Base-by-base conservation (phyloP, 2,888 invertebrate species). In the Drosophila limbata region DNA sequence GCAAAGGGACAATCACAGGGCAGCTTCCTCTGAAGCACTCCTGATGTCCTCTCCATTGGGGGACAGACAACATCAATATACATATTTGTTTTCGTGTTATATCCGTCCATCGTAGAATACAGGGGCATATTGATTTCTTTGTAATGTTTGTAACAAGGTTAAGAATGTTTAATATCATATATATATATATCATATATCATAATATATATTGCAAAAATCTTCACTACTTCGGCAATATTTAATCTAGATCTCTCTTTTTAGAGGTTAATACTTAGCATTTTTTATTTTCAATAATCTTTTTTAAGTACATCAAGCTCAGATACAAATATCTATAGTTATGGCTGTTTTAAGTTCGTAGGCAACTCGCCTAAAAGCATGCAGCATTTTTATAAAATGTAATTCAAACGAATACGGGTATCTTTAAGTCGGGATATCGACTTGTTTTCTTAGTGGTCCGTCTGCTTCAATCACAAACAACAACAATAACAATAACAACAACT, bases 1-100 rank as follows among this genome's bases (percentile, higher is more conserved):
- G 69, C 77, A 81, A 77, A 69, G 81, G 79, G 77, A 77, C 71
- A 66, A 57, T 75, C 76, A 48, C 51, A 25, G 45, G 50, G n/a
- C 55, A 44, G 17, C 40, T 15, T 25, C 21, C 39, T 17, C 11
- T 19, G 35, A n/a, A 17, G 50, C 50, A 33, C 21, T n/a, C 57
- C 28, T 19, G 35, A 15, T 11, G 13, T 50, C 13, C 17, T 6
- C 33, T 33, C 48, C 13, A 19, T 13, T 50, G 33, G 42, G 44
- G 31, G 77, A 44, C 40, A 21, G 76, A 44, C 40, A 44, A 60
- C 77, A 60, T 71, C 77, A 73, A 60, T 76, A 35, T 56, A 25
- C 45, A 65, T 75, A 63, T 66, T 74, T 61, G 63, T 60, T 33
- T 31, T 44, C 52, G 48, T 62, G 68, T 45, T 28, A 28, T 45